phyloP scores from a whole-genome alignment of 1,140 invertebrate genomes.

The Hyphantria cunea region DNA sequence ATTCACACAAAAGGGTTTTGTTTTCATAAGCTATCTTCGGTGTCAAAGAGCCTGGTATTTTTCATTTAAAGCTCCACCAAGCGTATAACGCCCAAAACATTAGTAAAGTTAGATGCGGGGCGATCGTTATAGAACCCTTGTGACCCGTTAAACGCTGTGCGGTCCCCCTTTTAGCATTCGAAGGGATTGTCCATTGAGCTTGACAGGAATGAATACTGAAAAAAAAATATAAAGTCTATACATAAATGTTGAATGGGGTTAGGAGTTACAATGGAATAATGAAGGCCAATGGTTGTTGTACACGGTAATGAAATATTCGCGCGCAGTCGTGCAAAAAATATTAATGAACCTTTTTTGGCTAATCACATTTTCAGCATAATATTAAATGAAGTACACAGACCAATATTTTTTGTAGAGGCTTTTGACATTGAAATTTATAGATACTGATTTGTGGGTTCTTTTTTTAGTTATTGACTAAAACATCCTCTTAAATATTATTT shows the following conservation, averaged over 20 bases:
- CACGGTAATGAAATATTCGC: background rate
- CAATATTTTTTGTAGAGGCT: no score
- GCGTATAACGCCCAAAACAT: conserved; percentile 18
- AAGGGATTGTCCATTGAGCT: conserved; percentile 21
- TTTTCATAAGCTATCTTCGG: conserved; percentile 26
- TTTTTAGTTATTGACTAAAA: no score
- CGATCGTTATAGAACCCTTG: conserved; percentile 22
- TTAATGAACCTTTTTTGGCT: background rate
- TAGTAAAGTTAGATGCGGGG: conserved; percentile 22
- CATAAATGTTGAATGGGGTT: conserved; percentile 18
- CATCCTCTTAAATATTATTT: no score
- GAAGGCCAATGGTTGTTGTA: conserved; percentile 1
- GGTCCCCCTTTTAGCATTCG: conserved; percentile 23
- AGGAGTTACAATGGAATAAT: conserved; percentile 15
- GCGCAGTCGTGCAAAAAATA: background rate
- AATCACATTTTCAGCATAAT: background rate
- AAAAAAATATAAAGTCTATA: conserved; percentile 22
- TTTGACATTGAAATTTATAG: no score
- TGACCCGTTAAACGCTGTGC: conserved; percentile 20
- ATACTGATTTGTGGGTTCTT: no score
- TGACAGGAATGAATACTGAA: conserved; percentile 24
- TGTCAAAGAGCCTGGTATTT: conserved; percentile 23
- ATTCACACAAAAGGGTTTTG: conserved; percentile 22
- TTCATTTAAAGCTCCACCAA: conserved; percentile 22
- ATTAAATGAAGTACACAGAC: no score